Evolutionary conservation across 1,140 invertebrate species (phyloP), one percentile per base, ranked within the genome.

Genomic region (Trachymyrmex septentrionalis): DNA sequence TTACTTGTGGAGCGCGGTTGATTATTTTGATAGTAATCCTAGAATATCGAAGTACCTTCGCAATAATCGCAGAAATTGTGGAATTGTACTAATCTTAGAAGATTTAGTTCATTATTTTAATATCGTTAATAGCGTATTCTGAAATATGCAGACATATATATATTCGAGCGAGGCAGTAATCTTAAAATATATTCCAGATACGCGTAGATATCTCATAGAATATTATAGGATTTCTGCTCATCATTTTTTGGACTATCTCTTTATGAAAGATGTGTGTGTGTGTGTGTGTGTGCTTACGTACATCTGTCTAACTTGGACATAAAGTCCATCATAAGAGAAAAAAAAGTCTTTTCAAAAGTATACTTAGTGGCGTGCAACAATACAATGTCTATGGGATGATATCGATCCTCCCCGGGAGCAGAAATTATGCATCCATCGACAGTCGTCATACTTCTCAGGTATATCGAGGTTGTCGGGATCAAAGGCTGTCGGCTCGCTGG

Each of bases 391-490:
- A 14, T 19, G n/a, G 27, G 16, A 21, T n/a, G 53, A 84, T 75
- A 50, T 84, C 69, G 80, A 84, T 73, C 19, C 24, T 61, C 4
- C 16, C 19, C 55, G 44, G 63, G 59, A 75, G 48, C 7, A 84
- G 19, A 61, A 73, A 75, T 84, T 75, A 78, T 50, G 75, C 57
- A 75, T 87, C 66, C 48, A 86, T 87, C 50, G 59, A 85, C 61
- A 87, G 5, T 75, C 55, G 27, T 84, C 34, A 75, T 30, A 75
- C 55, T 73, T 63, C 69, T 84, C 69, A 84, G 69, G n/a, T 82
- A 82, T 61, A 84, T 84, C 55, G 55, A 75, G 44, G 38, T 73
- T 48, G 64, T 69, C 55, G 27, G 81, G 86, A 87, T 87, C 86
- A 87, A 87, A 87, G 82, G 75, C 86, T 64, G 61, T 30, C 55